These are phyloP conservation scores for Echeneis naucrates DNA, from an alignment of 2,797 vertebrate species.

Conservation along the genomic window DNA sequence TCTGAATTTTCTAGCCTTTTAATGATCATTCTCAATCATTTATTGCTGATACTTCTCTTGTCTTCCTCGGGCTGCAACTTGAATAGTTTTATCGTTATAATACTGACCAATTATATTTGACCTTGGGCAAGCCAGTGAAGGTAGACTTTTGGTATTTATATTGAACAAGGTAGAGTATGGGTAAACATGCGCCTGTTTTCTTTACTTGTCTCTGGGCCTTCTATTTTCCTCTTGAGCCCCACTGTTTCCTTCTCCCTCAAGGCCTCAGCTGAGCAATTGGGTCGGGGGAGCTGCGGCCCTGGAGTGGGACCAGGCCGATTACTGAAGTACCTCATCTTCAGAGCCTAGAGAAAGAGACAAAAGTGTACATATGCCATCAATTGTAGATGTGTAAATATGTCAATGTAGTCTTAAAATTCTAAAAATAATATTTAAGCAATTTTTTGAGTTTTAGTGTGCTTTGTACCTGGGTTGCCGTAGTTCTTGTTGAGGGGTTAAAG, in stretches of 20 bases:
- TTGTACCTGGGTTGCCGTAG: constrained; percentile 76
- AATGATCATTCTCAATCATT: background rate
- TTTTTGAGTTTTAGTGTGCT: background rate
- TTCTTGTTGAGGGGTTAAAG: constrained; percentile 88
- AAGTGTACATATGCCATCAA: background rate
- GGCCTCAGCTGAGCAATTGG: constrained; percentile 90
- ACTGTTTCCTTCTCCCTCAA: constrained; percentile 91
- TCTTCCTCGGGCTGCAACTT: constrained; percentile 13
- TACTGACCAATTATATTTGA: constrained; percentile 15
- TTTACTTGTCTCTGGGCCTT: constrained; percentile 91
- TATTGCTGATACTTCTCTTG: constrained; percentile 12
- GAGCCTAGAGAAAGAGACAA: constrained; percentile 82
- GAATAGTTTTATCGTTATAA: constrained; percentile 16
- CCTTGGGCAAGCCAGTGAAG: background rate
- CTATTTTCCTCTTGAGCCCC: constrained; percentile 92
- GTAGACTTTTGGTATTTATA: background rate
- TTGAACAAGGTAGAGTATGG: background rate
- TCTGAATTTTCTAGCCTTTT: constrained; percentile 28
- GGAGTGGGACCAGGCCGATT: constrained; percentile 93
- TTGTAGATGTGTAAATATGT: background rate
- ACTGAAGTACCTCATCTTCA: constrained; percentile 94
- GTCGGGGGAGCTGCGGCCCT: constrained; percentile 91
- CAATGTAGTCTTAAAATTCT: background rate
- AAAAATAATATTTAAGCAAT: background rate
- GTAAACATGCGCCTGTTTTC: background rate